Percentiles rank a stretch among this genome's conserved stretches.
Conservation (phyloP, 2,113 vertebrate species). For the Pan paniscus region DNA sequence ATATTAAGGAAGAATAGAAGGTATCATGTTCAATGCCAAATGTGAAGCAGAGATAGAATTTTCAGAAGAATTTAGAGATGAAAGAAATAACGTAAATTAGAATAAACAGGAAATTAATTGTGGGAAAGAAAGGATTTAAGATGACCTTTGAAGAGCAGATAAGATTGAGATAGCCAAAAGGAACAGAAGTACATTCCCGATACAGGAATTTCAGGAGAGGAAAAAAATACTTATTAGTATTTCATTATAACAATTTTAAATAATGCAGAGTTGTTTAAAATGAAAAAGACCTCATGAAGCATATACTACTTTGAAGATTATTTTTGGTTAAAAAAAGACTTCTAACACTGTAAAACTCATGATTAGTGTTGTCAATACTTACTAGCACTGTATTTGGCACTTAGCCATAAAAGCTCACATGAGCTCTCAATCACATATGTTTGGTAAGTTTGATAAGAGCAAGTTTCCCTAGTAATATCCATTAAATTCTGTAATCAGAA, state of each 20-base stretch:
- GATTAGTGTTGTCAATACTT: constrained; percentile 23
- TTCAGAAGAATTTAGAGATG: constrained; percentile 23
- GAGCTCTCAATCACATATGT: neutral
- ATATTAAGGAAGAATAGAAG: neutral
- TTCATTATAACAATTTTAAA: neutral
- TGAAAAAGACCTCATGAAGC: neutral
- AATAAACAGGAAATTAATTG: neutral
- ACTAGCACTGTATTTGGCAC: constrained; percentile 46
- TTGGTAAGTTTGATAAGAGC: constrained; percentile 48
- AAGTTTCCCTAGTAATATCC: neutral
- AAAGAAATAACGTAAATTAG: neutral
- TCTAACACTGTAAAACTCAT: neutral
- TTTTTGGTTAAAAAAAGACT: neutral
- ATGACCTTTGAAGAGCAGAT: neutral
- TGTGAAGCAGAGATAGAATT: neutral
- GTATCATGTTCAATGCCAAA: neutral
- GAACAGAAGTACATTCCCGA: neutral
- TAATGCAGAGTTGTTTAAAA: constrained; percentile 10
- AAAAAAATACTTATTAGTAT: constrained; percentile 4
- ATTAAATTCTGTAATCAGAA: neutral
- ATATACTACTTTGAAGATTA: neutral
- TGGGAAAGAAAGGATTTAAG: neutral
- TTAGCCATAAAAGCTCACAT: neutral
- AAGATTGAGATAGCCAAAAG: neutral
- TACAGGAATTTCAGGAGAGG: neutral